Evolutionary conservation across 2,113 vertebrate genomes (phyloP).

Genomic region (Martes martes): DNA sequence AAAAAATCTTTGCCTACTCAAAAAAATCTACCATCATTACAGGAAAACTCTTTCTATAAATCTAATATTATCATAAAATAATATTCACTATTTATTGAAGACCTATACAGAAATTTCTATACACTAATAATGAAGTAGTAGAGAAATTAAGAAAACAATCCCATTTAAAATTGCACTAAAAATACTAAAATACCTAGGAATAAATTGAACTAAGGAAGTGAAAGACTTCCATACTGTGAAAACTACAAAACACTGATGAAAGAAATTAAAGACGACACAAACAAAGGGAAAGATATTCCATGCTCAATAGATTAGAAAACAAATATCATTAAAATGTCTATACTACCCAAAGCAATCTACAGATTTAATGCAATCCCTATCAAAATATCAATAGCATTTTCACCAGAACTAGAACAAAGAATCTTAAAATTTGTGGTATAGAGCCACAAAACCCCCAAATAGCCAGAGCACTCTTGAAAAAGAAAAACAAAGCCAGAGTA

Average conservation of each 20-base stretch:
- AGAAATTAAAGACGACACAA: neutral
- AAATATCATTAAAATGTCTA: neutral
- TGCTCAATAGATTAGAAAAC: neutral
- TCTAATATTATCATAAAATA: neutral
- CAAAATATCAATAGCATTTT: neutral
- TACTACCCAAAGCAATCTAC: neutral
- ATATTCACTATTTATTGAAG: neutral
- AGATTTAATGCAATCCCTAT: neutral
- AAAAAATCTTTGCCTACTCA: constrained; percentile 48
- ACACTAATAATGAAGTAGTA: neutral
- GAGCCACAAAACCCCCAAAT: neutral
- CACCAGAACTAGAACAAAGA: neutral
- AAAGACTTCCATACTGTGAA: neutral
- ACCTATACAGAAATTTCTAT: neutral
- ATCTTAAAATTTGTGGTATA: neutral
- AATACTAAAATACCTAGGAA: neutral
- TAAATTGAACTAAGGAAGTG: neutral
- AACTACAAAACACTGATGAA: neutral
- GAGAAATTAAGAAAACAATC: neutral
- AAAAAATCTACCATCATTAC: neutral
- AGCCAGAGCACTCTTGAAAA: neutral
- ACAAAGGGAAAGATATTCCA: neutral
- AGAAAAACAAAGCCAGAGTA: no score
- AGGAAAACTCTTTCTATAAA: constrained; percentile 11
- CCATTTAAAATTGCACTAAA: neutral